Base-by-base conservation (phyloP, 2,113 vertebrate genomes). In the Hiodon alosoides region DNA sequence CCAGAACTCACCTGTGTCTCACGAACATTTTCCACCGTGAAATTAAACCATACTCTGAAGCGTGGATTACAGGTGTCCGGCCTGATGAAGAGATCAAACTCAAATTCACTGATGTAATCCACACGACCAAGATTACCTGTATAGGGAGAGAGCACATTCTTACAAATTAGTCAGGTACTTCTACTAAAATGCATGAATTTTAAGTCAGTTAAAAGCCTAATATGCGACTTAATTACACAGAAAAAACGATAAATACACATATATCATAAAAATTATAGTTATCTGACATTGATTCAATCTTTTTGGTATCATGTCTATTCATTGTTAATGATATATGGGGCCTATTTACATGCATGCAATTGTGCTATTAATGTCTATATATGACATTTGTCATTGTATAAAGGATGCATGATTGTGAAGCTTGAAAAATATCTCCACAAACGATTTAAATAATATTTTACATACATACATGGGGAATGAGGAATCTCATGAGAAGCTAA, bases 31-130 rank as follows among this genome's bases (percentile, higher is more conserved):
- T 98, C 97, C 85, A 98, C 94, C 0, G 94, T 96, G 87, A 98
- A 99, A 90, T 98, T 98, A 90, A 99, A 99, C 97, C 96, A 99
- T 57, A 98, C 96, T 87, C 97, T 89, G 89, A 98, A 99, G 81
- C 96, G 95, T 8, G 96, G 95, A 80, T 99, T 99, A 85, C 97
- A 98, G 65, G 97, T 98, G 82, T 99, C 96, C 0, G 97, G 97
- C 48, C 97, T 91, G 81, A 98, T 97, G 86, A 98, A 98, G 46
- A 99, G 93, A 87, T 99, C 96, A 83, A 96, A 99, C 81, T 99
- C 97, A 86, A 98, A 98, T 67, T 98, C 96, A 62, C 93, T 93
- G 88, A 99, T 89, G 69, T 95, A 94, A 80, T 96, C 94, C 53
- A 98, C 97, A 13, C 94, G 89, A 14, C 97, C 97, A 71, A 99